Percentiles rank a stretch among this genome's conserved stretches.
Conservation (phyloP, 2,113 vertebrate species). For the Taxidea taxus region DNA sequence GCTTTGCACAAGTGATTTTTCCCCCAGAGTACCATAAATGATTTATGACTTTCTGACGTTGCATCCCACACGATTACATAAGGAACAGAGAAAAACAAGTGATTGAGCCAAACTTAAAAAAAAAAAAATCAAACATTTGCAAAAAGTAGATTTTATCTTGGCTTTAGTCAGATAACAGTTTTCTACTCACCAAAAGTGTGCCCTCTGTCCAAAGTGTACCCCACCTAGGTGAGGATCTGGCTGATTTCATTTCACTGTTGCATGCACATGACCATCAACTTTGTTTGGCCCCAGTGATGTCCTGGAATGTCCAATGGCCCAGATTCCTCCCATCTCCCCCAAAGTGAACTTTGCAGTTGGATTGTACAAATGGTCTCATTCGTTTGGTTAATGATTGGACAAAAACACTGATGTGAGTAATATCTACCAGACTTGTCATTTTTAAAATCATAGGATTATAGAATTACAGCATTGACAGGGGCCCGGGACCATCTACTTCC, state of each 20-base stretch:
- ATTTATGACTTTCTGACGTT: slow-evolving; percentile 48
- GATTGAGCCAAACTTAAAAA: slow-evolving; percentile 48
- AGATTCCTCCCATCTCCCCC: neutral
- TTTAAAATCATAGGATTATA: slow-evolving; percentile 12
- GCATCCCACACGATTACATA: slow-evolving; percentile 64
- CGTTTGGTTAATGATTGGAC: slow-evolving; percentile 57
- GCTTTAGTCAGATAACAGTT: neutral
- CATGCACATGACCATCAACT: neutral
- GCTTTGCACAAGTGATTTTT: neutral
- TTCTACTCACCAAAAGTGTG: neutral
- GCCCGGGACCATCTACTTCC: neutral
- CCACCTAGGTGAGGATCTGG: neutral
- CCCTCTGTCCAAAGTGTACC: neutral
- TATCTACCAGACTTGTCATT: neutral
- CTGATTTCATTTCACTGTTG: neutral
- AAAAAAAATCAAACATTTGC: neutral
- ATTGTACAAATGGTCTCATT: slow-evolving; percentile 41
- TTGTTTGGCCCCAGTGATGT: neutral
- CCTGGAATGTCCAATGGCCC: neutral
- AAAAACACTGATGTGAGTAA: neutral
- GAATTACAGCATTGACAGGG: neutral
- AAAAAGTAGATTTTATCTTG: slow-evolving; percentile 46
- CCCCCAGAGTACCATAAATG: slow-evolving; percentile 15
- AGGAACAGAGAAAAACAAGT: slow-evolving; percentile 60
- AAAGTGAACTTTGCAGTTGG: slow-evolving; percentile 55